Base-by-base conservation (phyloP, 1,140 invertebrate species). In the Paracyclopina nana region DNA sequence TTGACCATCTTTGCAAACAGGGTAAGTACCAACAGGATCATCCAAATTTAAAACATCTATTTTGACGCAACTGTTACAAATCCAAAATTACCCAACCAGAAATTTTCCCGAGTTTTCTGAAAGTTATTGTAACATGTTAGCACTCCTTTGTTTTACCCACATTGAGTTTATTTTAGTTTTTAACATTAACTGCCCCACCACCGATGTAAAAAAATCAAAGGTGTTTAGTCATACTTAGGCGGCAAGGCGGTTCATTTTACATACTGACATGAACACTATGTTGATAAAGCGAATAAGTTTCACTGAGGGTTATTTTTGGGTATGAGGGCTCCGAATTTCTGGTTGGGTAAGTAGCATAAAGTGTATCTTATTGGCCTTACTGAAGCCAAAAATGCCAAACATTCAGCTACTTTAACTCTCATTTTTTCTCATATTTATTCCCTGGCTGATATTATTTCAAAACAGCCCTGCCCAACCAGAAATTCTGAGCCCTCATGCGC, bases 1-100 rank as follows among this genome's bases (percentile, higher is more conserved):
- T 71, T 95, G 54, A 96, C 88, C 12, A 72, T 97, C 4, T 94
- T 96, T 67, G 79, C 87, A 9, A 95, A 92, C 61, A 77, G 82
- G 69, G 80, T 85, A 63, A 61, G 53, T 57, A 9, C 9, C 9
- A 31, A 31, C n/a, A n/a, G 9, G 14, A 31, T 31, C n/a, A 31
- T 31, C 9, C 30, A 31, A 31, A 9, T 31, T 31, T 31, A 31
- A 31, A 31, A 31, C 30, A 31, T 31, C 30, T 11, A 31, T 31
- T 9, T 31, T 11, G 14, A 9, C n/a, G 14, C n/a, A 31, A 31
- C n/a, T 31, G 9, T 31, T 31, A 31, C 30, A 31, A 31, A 31
- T 11, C 30, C 9, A 31, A 31, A n/a, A 31, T n/a, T n/a, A n/a
- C n/a, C n/a, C n/a, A n/a, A n/a, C n/a, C n/a, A n/a, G n/a, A n/a